These are phyloP conservation scores for Bombyx huttoni DNA, from an alignment of 2,888 invertebrate genomes.

Conservation along the genomic window DNA sequence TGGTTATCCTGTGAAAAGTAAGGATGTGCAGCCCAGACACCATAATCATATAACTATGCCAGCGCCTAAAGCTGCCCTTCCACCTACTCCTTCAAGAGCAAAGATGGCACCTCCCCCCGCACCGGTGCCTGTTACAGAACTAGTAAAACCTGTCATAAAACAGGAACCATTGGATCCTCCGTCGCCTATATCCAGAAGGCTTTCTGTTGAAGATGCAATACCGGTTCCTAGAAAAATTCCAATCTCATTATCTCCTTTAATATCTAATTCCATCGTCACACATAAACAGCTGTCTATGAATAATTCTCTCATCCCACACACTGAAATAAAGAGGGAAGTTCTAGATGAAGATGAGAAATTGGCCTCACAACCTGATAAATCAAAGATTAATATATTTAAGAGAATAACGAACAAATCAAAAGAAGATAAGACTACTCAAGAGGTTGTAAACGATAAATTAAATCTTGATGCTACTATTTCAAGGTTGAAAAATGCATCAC, in stretches of 20 bases:
- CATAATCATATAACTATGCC: slow-evolving; percentile 59
- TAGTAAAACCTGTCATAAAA: slow-evolving; percentile 42
- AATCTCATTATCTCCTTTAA: slow-evolving; percentile 60
- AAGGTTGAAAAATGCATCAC: slow-evolving; percentile 50
- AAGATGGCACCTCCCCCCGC: slow-evolving; percentile 28
- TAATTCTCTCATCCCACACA: slow-evolving; percentile 41
- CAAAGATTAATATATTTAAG: slow-evolving; percentile 89
- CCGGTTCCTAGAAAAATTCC: slow-evolving; percentile 65
- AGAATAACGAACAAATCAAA: slow-evolving; percentile 85
- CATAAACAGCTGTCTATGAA: slow-evolving; percentile 33
- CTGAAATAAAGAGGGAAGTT: slow-evolving; percentile 66
- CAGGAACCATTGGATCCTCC: slow-evolving; percentile 47
- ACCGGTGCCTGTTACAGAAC: slow-evolving; percentile 25
- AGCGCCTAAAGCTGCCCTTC: slow-evolving; percentile 38
- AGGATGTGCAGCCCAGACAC: slow-evolving; percentile 50
- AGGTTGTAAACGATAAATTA: slow-evolving; percentile 51
- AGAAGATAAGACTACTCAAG: slow-evolving; percentile 68
- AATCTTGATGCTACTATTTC: slow-evolving; percentile 57
- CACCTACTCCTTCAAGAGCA: slow-evolving; percentile 22
- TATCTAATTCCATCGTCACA: slow-evolving; percentile 45
- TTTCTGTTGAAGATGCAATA: slow-evolving; percentile 46
- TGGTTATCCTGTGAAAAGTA: slow-evolving; percentile 48
- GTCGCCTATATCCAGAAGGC: slow-evolving; percentile 23
- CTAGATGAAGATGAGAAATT: slow-evolving; percentile 74
- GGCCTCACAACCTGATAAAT: slow-evolving; percentile 85